A percentile compares a stretch with the other conserved stretches of the same genome.
Conservation (phyloP, 2,888 invertebrate species). For the Amiota mariae region DNA sequence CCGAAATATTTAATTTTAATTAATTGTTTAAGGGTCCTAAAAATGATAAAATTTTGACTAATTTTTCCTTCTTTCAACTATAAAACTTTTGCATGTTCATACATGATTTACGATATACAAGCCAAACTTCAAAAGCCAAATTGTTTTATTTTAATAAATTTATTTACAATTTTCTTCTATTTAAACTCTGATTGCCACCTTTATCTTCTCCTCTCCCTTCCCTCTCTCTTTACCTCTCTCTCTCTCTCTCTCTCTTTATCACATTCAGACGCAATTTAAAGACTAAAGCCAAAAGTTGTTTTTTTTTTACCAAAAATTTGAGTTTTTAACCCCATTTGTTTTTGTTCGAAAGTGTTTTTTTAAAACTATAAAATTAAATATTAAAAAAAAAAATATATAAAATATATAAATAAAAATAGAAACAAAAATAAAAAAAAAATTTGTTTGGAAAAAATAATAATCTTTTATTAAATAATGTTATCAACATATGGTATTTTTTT, state of each 20-base stretch:
- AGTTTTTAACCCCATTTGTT: slow-evolving; percentile 21
- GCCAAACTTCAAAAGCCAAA: background rate
- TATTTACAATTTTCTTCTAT: slow-evolving; percentile 18
- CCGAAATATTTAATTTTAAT: slow-evolving; percentile 49
- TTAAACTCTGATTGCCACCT: background rate
- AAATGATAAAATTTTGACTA: slow-evolving; percentile 69
- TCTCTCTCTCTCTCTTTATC: slow-evolving; percentile 29
- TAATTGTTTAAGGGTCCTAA: slow-evolving; percentile 61
- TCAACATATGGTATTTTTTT: slow-evolving; percentile 57
- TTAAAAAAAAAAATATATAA: slow-evolving; percentile 22
- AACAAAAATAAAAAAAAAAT: slow-evolving; percentile 27
- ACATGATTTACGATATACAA: background rate
- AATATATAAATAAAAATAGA: slow-evolving; percentile 19
- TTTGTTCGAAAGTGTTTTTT: background rate
- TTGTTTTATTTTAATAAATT: slow-evolving; percentile 17
- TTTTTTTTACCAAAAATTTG: background rate
- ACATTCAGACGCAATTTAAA: slow-evolving; percentile 27
- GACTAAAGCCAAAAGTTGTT: slow-evolving; percentile 28
- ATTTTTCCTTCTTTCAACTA: slow-evolving; percentile 53
- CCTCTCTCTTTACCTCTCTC: slow-evolving; percentile 13
- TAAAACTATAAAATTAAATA: slow-evolving; percentile 19
- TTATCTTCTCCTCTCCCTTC: background rate
- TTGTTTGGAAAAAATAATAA: slow-evolving; percentile 39
- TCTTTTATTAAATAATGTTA: slow-evolving; percentile 58
- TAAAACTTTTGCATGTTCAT: slow-evolving; percentile 68